Evolutionary conservation across 2,888 invertebrate species (phyloP).

Genomic region (Pristionchus entomophagus): DNA sequence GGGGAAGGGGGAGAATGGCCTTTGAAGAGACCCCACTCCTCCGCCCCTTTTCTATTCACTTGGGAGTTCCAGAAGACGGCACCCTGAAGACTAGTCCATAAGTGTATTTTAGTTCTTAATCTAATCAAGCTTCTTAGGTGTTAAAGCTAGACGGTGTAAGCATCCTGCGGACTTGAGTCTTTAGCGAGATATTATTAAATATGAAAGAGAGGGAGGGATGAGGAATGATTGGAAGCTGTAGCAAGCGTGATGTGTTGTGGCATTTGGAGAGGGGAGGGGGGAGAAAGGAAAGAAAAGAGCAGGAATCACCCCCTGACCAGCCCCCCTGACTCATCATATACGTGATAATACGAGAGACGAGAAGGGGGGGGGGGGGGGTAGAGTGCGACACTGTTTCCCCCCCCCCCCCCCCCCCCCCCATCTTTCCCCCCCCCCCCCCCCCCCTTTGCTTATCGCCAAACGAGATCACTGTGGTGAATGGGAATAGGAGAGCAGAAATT

Average conservation of each 20-base stretch:
- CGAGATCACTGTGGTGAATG: slow-evolving; percentile 23
- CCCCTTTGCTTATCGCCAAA: neutral
- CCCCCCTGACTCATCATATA: neutral
- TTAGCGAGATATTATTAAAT: too few species aligned
- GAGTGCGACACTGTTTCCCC: neutral
- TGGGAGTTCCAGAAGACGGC: neutral
- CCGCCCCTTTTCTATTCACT: neutral
- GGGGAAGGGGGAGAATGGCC: slow-evolving; percentile 8
- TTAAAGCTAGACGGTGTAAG: too few species aligned
- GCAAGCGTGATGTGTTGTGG: neutral
- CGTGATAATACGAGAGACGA: neutral
- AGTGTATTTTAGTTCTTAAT: too few species aligned
- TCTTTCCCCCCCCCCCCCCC: neutral
- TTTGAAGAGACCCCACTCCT: neutral
- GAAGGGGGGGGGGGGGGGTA: neutral
- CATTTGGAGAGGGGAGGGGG: slow-evolving; percentile 6
- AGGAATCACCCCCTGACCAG: neutral
- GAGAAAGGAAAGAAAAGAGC: neutral
- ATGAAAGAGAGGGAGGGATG: neutral
- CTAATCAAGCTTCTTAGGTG: too few species aligned
- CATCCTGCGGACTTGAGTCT: too few species aligned
- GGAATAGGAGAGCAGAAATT: neutral
- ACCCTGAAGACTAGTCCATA: too few species aligned
- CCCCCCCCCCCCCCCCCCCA: neutral
- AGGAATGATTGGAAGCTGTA: too few species aligned